These are phyloP conservation scores for Hypothenemus hampei DNA, from an alignment of 1,140 invertebrate genomes.

Conservation along the genomic window DNA sequence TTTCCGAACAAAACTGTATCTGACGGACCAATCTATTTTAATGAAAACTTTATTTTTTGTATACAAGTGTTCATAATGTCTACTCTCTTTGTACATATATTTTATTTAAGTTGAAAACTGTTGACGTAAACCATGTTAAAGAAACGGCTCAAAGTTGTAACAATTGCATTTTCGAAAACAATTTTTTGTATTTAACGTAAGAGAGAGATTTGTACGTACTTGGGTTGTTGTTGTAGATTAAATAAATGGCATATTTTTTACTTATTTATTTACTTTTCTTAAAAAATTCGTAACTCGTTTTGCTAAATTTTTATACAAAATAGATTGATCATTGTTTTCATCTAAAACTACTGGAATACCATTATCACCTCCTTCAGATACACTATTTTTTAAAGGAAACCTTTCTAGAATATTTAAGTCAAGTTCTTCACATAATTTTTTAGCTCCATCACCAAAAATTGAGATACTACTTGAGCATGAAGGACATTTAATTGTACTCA, in stretches of 20 bases:
- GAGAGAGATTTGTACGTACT: background rate
- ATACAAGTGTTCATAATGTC: no score
- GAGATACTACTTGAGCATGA: conserved; percentile 61
- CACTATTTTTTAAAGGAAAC: conserved; percentile 68
- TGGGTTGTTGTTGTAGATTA: conserved; percentile 33
- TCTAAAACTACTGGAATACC: conserved; percentile 73
- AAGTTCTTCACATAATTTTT: conserved; percentile 51
- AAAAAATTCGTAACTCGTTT: conserved; percentile 50
- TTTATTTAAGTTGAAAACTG: conserved; percentile 14
- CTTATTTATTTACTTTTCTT: conserved; percentile 37
- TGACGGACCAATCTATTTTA: no score
- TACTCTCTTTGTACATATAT: conserved; percentile 5
- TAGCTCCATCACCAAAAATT: conserved; percentile 57
- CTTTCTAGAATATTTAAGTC: conserved; percentile 59
- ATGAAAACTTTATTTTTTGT: no score
- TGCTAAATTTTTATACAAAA: conserved; percentile 54
- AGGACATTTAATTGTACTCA: conserved; percentile 68
- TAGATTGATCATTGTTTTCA: conserved; percentile 56
- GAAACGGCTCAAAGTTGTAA: no score
- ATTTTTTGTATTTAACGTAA: no score
- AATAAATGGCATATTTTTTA: conserved; percentile 35
- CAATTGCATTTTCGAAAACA: no score
- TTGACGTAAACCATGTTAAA: conserved; percentile 10
- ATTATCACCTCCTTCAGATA: conserved; percentile 65
- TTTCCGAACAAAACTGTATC: no score